phyloP scores from a whole-genome alignment of 2,113 vertebrate genomes.

The rabbit (Oryctolagus cuniculus) region DNA sequence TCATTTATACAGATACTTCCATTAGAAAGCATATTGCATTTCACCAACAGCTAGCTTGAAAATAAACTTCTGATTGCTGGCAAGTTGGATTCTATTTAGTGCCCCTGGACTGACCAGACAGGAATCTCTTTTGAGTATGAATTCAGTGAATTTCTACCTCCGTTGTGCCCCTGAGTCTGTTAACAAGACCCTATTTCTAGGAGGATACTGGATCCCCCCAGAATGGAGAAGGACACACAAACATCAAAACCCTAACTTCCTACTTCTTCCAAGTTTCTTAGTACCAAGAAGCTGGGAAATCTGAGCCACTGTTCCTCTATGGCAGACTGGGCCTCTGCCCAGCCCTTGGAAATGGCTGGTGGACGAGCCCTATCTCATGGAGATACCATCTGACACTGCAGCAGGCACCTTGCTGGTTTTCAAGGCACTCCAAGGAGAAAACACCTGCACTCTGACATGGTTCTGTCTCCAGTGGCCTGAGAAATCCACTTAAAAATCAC shows the following conservation, averaged over 20 bases:
- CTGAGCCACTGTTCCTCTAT: background rate
- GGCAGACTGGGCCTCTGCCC: no score
- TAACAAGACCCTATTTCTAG: background rate
- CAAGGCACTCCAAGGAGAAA: background rate
- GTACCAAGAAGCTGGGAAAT: background rate
- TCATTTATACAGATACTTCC: background rate
- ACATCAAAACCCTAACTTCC: background rate
- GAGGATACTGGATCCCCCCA: background rate
- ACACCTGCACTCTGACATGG: background rate
- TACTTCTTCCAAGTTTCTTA: background rate
- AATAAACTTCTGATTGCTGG: background rate
- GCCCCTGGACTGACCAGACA: background rate
- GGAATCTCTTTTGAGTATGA: background rate
- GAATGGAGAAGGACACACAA: background rate
- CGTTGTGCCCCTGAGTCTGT: background rate
- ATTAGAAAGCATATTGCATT: background rate
- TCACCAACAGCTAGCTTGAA: background rate
- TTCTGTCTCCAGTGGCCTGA: background rate
- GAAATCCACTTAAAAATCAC: background rate
- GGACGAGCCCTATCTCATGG: background rate
- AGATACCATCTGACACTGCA: background rate
- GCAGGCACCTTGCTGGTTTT: background rate
- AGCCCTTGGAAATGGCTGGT: background rate
- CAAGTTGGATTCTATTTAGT: background rate
- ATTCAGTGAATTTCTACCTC: background rate